Percentiles rank a stretch among this genome's conserved stretches.
phyloP scores from a whole-genome alignment of 2,113 vertebrate species.

The Apodemus sylvaticus region DNA sequence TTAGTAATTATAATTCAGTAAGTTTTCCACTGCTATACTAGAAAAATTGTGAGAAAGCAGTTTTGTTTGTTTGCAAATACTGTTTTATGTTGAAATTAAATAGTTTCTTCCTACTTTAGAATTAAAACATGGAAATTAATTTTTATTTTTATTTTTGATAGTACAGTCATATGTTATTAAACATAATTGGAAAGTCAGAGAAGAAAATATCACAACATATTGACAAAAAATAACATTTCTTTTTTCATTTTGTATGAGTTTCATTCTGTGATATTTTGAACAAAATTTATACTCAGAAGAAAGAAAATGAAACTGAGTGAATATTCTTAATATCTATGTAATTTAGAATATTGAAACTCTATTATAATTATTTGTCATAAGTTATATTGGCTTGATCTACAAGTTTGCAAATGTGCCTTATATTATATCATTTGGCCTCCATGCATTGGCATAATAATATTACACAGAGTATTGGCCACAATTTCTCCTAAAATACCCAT shows the following conservation, averaged over 20 bases:
- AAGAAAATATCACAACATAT: background rate
- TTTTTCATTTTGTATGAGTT: background rate
- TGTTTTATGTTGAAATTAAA: background rate
- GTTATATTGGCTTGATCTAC: background rate
- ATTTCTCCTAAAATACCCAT: background rate
- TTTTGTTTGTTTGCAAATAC: background rate
- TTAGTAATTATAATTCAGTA: background rate
- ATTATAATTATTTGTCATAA: background rate
- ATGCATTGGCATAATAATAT: background rate
- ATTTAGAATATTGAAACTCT: background rate
- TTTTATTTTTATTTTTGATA: background rate
- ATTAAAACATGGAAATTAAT: background rate
- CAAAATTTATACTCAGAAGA: background rate
- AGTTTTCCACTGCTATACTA: background rate
- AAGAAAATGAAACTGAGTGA: background rate
- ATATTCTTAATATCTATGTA: background rate
- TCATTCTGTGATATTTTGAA: background rate
- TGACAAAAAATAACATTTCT: background rate
- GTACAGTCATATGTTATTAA: background rate
- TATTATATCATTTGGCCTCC: too few species aligned
- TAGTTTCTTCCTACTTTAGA: background rate
- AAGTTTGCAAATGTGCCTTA: background rate
- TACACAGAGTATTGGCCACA: background rate
- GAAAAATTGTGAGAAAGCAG: background rate
- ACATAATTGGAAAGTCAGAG: background rate